Evolutionary conservation across 2,888 invertebrate genomes (phyloP), one percentile per base, ranked within the genome.

Genomic region (Adelognathus sp.): DNA sequence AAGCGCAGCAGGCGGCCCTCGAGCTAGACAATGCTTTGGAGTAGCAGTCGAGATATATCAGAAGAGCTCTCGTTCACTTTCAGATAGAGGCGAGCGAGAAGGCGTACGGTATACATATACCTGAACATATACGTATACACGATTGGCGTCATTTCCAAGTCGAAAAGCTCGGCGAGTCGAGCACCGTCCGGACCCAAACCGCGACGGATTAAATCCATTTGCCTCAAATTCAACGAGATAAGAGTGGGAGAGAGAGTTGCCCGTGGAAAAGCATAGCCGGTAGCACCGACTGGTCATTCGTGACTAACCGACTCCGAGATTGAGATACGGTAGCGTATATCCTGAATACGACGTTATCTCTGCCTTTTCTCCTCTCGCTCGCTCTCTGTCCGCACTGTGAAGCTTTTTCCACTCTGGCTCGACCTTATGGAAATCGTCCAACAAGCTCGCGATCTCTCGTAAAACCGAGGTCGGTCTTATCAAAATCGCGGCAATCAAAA

Each of bases 121-220:
- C 24, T 46, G 9, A 14, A 41, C 7, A 54, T 54, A 54, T 41
- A 67, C n/a, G n/a, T 21, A 39, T 7, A 36, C 29, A 41, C 78
- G 71, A 75, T 71, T 72, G 75, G 75, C 71, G 67, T 72, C 66
- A 67, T 72, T 72, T 75, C 67, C 75, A 33, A 63, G 54, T 63
- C 11, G 39, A n/a, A n/a, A 66, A 41, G 50, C 27, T 41, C 31
- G 39, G 18, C 50, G 31, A 46, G 52, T 64, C 54, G 29, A 66
- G 61, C 39, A 11, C 33, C 56, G 36, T 24, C 29, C 39, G 56
- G 63, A n/a, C n/a, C n/a, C 66, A 66, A 63, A 56, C 71, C 58
- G 11, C 33, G 60, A 75, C 75, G 75, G 79, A 75, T 79, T 63
- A 79, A 79, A 79, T 71, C 75, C 74, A 79, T 79, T 79, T 79